These are phyloP conservation scores for Acanthochromis polyacanthus DNA, from an alignment of 2,113 vertebrate genomes.

Conservation along the genomic window DNA sequence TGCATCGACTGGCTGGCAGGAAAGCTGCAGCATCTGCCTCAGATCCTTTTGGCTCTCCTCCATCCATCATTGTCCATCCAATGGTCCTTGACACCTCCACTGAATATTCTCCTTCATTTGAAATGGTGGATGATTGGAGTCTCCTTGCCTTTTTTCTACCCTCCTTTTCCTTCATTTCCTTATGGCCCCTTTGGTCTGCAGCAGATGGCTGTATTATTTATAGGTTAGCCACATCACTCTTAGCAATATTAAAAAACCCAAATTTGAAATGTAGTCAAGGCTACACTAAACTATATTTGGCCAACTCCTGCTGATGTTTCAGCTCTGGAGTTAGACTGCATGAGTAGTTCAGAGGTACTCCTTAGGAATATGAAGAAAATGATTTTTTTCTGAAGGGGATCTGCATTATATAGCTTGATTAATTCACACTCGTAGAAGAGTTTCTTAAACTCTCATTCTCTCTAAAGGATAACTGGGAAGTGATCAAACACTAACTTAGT, in stretches of 20 bases:
- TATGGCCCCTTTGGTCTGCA: constrained; percentile 20
- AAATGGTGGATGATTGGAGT: constrained; percentile 66
- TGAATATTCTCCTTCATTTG: constrained; percentile 58
- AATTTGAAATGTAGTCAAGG: constrained; percentile 23
- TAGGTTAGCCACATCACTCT: constrained; percentile 26
- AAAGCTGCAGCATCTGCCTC: constrained; percentile 38
- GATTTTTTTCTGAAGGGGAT: too few species aligned
- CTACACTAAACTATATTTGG: neutral
- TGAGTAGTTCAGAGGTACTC: neutral
- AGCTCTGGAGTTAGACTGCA: neutral
- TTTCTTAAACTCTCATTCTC: neutral
- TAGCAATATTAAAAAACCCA: constrained; percentile 40
- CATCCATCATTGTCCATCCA: constrained; percentile 67
- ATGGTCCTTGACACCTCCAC: constrained; percentile 61
- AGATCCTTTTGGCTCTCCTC: constrained; percentile 54
- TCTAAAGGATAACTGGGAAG: neutral
- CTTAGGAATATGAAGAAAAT: neutral
- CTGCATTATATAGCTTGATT: neutral
- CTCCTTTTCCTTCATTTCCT: constrained; percentile 29
- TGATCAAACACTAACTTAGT: neutral
- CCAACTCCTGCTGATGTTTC: neutral
- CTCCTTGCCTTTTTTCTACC: constrained; percentile 16
- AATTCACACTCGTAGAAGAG: neutral
- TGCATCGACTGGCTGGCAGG: constrained; percentile 23
- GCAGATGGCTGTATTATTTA: constrained; percentile 53